Evolutionary conservation across 1,140 invertebrate species (phyloP), one percentile per base, ranked within the genome.

Genomic region (Drosophila lini): DNA sequence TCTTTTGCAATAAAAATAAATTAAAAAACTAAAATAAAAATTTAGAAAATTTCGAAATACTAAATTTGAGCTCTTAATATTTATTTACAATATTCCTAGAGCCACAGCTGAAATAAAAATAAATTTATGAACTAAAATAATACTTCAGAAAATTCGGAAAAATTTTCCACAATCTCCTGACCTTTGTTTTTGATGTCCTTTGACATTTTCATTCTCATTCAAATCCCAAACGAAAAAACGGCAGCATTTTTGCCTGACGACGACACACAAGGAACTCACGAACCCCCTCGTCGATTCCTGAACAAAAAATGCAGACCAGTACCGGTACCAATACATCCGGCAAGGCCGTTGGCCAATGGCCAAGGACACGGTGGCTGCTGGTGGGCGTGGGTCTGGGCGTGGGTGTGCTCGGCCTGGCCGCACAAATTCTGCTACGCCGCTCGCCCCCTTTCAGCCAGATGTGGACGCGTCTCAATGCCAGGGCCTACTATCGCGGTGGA

Each of bases 331-430:
- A 32, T 5, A 3, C 10, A 11, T 2, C 47, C 28, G 48, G 48
- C 50, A 34, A 52, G 31, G 15, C 44, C 2, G 9, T 48, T 2
- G 32, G 19, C 31, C 40, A 28, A 19, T 4, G 13, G 3, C 45
- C 45, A 45, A 45, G 42, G 22, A 48, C 58, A 44, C 15, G 6
- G 16, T 53, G 19, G 58, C 15, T 48, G 1, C 13, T 63, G 28
- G 36, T 48, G n/a, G 36, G 64, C 19, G n/a, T 48, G 10, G 44
- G 42, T 7, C 19, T 62, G 11, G 58, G 25, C 25, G 25, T 65
- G 32, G 63, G 63, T n/a, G n/a, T 65, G 31, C 48, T 58, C 11
- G 56, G 63, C 8, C 0, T 65, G 2, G 25, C 25, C n/a, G 34
- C 16, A 16, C 56, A 47, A 6, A 1, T 59, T 0, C 6, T 59